phyloP scores from a whole-genome alignment of 2,797 vertebrate genomes.

The Halcyon badia region DNA sequence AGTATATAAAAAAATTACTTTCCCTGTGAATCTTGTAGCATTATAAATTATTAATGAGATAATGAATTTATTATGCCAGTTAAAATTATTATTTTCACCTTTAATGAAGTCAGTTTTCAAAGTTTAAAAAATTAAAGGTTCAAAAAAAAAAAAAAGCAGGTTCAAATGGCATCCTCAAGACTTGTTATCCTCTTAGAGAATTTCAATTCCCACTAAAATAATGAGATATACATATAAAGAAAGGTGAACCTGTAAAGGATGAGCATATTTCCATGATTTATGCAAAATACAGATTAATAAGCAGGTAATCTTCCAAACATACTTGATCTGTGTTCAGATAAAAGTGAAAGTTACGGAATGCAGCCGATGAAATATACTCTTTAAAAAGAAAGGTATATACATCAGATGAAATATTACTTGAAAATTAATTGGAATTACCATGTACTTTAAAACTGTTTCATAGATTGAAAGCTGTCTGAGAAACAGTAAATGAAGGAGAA shows the following conservation, averaged over 20 bases:
- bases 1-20: too few species aligned
- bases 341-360: background rate
- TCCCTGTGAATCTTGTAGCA: too few species aligned
- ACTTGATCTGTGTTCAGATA: background rate
- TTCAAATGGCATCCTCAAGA: too few species aligned
- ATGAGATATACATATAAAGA: background rate
- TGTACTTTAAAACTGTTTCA: background rate
- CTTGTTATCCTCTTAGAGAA: too few species aligned
- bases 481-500: background rate
- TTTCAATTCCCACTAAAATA: background rate
- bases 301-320: background rate
- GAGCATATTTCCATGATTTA: background rate
- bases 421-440: background rate
- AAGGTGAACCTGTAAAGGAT: background rate
- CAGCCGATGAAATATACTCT: background rate
- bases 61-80: too few species aligned
- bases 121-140: too few species aligned
- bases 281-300: background rate
- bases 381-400: background rate
- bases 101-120: too few species aligned
- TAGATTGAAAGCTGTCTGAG: background rate
- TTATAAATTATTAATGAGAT: too few species aligned
- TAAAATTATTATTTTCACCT: too few species aligned
- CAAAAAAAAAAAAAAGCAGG: too few species aligned
- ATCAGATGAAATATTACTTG: background rate